Base-by-base conservation (phyloP, 1,140 invertebrate genomes). In the Adoxophyes honmai region DNA sequence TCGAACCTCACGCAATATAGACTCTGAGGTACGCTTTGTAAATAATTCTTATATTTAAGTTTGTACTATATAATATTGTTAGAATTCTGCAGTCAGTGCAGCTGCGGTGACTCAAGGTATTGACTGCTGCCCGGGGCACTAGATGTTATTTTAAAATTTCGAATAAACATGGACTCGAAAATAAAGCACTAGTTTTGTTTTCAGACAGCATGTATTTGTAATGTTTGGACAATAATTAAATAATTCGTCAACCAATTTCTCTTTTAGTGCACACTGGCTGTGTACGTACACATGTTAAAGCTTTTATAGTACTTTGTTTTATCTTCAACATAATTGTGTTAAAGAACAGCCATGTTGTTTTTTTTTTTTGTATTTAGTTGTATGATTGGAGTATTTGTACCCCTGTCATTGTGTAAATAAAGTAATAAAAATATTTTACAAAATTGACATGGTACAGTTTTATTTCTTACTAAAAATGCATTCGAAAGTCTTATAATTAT, bases 381-480 rank as follows among this genome's bases (percentile, higher is more conserved):
- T 71, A 67, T 79, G 74, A 79, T 77, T 64, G 74, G 75, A 79
- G 74, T 80, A 80, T 76, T 73, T 74, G 72, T 81, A 73, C 71
- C 75, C 72, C 62, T 61, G 55, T 78, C 76, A 77, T 77, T 71
- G 78, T 88, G 79, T 84, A 88, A 69, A 86, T 84, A 88, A 83
- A 84, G 72, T 86, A 87, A 88, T 84, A 84, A 84, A 84, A 82
- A 74, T 83, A 88, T 88, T 86, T 88, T 86, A 86, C 72, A 86
- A 86, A 83, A 73, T 80, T 77, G 39, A 44, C 16, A 73, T 68
- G n/a, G 64, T 68, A 65, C 39, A 75, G 61, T 68, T 78, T 48
- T 75, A 66, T 80, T 82, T 81, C 66, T 36, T 21, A 14, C 0
- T 28, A 3, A 18, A 44, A 18, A 44, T 44, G 16, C 21, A 28